phyloP scores from a whole-genome alignment of 2,113 vertebrate genomes.

The Colossoma macropomum region DNA sequence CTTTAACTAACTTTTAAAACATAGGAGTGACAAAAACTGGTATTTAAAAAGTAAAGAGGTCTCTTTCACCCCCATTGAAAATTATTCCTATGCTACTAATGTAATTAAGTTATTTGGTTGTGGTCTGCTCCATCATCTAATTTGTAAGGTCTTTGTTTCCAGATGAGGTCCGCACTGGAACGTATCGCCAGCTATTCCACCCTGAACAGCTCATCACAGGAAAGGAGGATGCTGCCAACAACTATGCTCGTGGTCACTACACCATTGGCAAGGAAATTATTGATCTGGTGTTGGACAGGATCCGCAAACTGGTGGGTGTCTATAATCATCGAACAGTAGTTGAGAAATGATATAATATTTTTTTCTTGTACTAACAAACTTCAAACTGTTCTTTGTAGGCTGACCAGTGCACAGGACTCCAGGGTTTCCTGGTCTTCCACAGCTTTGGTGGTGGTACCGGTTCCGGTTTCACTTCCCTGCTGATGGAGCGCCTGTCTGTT shows the following conservation, averaged over 20 bases:
- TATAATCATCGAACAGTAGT: neutral
- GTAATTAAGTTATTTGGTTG: neutral
- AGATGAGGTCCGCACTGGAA: constrained; percentile 83
- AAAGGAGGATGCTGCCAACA: constrained; percentile 77
- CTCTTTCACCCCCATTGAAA: neutral
- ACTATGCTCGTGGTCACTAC: constrained; percentile 85
- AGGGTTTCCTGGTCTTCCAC: constrained; percentile 76
- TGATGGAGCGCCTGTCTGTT: constrained; percentile 92
- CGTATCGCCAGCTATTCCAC: constrained; percentile 72
- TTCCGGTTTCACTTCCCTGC: constrained; percentile 83
- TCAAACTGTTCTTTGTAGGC: constrained; percentile 41
- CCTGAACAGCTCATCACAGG: constrained; percentile 72
- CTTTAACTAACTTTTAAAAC: too few relatives aligned
- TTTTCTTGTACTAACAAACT: constrained; percentile 12
- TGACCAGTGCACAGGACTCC: constrained; percentile 69
- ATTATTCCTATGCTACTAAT: neutral
- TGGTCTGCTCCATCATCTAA: neutral
- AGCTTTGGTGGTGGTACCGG: constrained; percentile 73
- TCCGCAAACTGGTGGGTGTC: constrained; percentile 81
- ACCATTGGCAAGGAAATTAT: constrained; percentile 89
- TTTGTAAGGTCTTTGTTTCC: constrained; percentile 36
- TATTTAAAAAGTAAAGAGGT: too few relatives aligned
- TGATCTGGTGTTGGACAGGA: constrained; percentile 83
- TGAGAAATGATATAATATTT: neutral
- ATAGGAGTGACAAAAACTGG: too few relatives aligned